Base-by-base conservation (phyloP, 1,140 invertebrate species). In the Oreohelix idahoensis region DNA sequence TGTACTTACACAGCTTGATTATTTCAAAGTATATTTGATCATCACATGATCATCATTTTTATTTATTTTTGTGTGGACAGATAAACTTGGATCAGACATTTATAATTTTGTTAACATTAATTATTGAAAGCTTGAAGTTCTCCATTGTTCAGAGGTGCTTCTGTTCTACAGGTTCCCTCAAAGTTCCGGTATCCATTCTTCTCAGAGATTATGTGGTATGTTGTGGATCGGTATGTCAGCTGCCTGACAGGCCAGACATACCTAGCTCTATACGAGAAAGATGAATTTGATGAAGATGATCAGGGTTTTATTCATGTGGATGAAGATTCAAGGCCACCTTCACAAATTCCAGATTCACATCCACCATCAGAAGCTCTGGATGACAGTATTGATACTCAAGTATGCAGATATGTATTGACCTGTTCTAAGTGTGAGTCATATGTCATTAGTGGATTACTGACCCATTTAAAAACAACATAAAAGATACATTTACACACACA, bases 121-220 rank as follows among this genome's bases (percentile, higher is more conserved):
- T 5, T 45, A 45, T 8, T 45, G 15, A 45, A 45, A 45, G 42
- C 15, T 45, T 45, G 42, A 5, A 45, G 5, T 45, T 15, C 5
- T 45, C 15, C 5, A 45, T 45, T 45, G 5, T 45, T 45, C 42
- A 8, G 5, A 45, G 5, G 5, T 45, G 53, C 66, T 79, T 84
- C 17, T 58, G 83, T 81, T 2, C 88, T 91, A 23, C 91, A 96
- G 95, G 97, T 99, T 45, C 97, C 97, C 0, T 96, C 97, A 87
- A 99, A 99, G 93, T 99, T 98, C 93, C 95, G 98, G 0, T 99
- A 99, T 92, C 98, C 98, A 26, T 99, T 98, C 93, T 99, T 98
- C 92, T 97, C 96, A 10, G 98, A 99, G 94, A 98, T 99, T 95
- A 93, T 98, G 36, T 99, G 98, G 98, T 99, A 99, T 92, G 97